Conservation (phyloP, 2,888 invertebrate species). For the Aspidiotus rigidus region DNA sequence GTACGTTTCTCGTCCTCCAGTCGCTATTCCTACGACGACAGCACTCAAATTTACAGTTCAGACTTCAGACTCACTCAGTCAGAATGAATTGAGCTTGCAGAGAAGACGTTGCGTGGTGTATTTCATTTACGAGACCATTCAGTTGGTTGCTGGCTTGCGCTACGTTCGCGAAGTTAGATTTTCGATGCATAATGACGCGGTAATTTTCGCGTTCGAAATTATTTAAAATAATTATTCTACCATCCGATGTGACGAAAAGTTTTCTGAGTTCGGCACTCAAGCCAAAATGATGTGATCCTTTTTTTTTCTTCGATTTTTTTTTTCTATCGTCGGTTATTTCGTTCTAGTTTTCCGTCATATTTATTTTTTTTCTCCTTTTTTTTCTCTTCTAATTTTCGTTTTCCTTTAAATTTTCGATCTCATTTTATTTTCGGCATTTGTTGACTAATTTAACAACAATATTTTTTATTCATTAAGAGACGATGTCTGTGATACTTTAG, state of each 20-base stretch:
- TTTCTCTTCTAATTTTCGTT: conserved; percentile 3
- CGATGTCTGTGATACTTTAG: conserved; percentile 29
- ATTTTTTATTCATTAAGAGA: conserved; percentile 22
- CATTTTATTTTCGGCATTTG: conserved; percentile 33
- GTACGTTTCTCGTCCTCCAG: too few relatives aligned
- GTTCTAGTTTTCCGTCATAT: conserved; percentile 19
- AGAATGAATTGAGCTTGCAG: too few relatives aligned
- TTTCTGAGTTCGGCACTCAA: conserved; percentile 14
- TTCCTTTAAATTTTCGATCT: conserved; percentile 29
- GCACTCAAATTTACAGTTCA: too few relatives aligned
- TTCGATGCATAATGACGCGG: conserved; percentile 19
- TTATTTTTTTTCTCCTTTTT: conserved; percentile 24
- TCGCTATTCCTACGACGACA: too few relatives aligned
- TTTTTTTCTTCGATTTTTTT: conserved; percentile 17
- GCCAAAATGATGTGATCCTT: conserved; percentile 30
- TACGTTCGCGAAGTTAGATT: background rate
- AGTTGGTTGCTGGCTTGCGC: background rate
- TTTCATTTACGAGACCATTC: conserved; percentile 7
- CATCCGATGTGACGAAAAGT: conserved; percentile 25
- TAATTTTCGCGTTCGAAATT: conserved; percentile 6
- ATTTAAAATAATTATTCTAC: conserved; percentile 15
- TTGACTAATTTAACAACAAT: conserved; percentile 31
- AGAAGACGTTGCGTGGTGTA: background rate
- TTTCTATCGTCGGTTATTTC: conserved; percentile 5
- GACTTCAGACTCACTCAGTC: too few relatives aligned